Evolutionary conservation across 2,888 invertebrate species (phyloP).

Genomic region (Noctua pronuba): DNA sequence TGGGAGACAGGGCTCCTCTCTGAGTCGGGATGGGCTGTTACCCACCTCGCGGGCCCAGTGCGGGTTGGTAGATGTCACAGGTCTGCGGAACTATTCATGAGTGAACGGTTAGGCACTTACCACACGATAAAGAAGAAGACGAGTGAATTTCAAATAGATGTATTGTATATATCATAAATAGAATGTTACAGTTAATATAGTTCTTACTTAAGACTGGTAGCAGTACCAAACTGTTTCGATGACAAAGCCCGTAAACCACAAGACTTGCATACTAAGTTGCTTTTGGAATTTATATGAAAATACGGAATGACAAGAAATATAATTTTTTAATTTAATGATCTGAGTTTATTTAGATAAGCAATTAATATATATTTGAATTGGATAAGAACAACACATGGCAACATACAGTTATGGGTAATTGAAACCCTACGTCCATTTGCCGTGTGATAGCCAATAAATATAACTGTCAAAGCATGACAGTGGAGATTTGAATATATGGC

Average conservation of each 20-base stretch:
- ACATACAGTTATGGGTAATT: too few relatives aligned
- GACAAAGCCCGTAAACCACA: conserved; percentile 14
- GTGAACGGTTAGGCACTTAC: too few relatives aligned
- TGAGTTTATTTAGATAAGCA: not conserved
- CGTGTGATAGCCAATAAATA: not conserved
- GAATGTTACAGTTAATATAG: not conserved
- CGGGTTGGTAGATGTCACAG: not conserved
- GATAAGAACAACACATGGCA: not conserved
- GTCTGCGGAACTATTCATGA: too few relatives aligned
- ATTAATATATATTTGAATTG: not conserved
- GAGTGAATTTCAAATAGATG: too few relatives aligned
- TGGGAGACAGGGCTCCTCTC: not conserved
- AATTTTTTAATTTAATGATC: not conserved
- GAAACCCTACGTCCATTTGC: not conserved
- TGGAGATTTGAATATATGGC: not conserved
- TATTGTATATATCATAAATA: too few relatives aligned
- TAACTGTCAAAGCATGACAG: not conserved
- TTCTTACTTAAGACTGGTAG: conserved; percentile 12
- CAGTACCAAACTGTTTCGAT: conserved; percentile 3
- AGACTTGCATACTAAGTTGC: conserved; percentile 13
- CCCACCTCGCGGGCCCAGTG: not conserved
- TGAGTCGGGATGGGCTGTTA: not conserved
- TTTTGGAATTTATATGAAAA: not conserved
- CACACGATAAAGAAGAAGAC: too few relatives aligned
- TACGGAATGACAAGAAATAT: not conserved